These are phyloP conservation scores for Procavia capensis DNA, from an alignment of 2,113 vertebrate species.

Conservation along the genomic window DNA sequence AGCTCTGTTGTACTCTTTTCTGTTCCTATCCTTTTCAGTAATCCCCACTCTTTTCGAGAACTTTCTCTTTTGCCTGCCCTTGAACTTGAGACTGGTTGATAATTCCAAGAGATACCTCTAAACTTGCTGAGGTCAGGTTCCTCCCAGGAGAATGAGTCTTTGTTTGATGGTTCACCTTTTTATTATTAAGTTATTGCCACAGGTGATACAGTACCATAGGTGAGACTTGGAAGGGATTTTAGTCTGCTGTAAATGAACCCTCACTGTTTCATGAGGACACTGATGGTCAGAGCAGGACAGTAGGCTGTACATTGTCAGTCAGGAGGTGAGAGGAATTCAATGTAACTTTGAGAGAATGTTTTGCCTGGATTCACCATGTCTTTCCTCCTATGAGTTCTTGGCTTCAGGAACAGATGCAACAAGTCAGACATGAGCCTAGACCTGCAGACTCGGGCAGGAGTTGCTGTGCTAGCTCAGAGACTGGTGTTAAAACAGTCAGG, in stretches of 20 bases:
- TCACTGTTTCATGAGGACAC: background rate
- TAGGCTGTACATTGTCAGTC: background rate
- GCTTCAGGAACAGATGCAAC: conserved; percentile 16
- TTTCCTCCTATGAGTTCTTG: conserved; percentile 44
- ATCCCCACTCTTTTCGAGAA: background rate
- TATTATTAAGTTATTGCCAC: background rate
- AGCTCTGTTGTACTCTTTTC: background rate
- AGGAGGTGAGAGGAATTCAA: background rate
- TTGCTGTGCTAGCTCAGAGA: background rate
- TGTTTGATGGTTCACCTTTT: background rate
- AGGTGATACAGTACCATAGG: background rate
- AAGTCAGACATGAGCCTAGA: conserved; percentile 44
- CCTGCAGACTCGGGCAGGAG: background rate
- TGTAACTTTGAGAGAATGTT: conserved; percentile 12
- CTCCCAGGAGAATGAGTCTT: background rate
- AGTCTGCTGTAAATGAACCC: background rate
- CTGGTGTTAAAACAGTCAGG: background rate
- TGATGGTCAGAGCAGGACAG: background rate
- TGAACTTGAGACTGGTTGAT: background rate
- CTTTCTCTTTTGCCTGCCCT: background rate
- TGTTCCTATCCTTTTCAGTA: background rate
- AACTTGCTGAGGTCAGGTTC: conserved; percentile 6
- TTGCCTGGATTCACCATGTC: conserved; percentile 25
- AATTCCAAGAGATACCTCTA: conserved; percentile 28
- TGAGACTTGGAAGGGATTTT: background rate